Conservation (phyloP, 2,113 vertebrate genomes). For the Cottus gobio region DNA sequence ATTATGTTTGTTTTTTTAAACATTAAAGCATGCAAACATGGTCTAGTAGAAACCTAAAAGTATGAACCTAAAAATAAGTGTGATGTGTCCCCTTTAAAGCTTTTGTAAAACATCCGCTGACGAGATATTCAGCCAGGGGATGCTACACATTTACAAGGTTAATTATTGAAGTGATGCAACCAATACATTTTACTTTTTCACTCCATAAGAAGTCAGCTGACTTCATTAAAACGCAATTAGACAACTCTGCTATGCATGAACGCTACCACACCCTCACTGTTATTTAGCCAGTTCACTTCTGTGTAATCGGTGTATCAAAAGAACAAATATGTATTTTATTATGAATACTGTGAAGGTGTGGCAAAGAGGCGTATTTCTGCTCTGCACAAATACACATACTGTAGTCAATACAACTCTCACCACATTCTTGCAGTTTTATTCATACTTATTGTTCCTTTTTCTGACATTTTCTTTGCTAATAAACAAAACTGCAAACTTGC, state of each 20-base stretch:
- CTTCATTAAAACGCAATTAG: neutral
- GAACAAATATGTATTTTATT: neutral
- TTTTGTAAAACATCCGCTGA: neutral
- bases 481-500: too few species aligned
- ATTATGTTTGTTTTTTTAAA: neutral
- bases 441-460: neutral
- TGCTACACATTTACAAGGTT: neutral
- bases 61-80: neutral
- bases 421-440: neutral
- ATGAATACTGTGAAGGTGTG: neutral
- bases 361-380: neutral
- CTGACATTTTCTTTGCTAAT: neutral
- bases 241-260: neutral
- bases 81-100: neutral
- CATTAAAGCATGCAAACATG: too few species aligned
- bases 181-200: neutral
- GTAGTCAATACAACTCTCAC: neutral
- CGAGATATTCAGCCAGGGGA: neutral
- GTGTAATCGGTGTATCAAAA: neutral
- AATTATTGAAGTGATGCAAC: neutral
- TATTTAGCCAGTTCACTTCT: neutral
- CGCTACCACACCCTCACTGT: neutral
- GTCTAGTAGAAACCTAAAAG: neutral
- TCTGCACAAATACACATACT: neutral
- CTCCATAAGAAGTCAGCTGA: neutral